Conservation (phyloP, 2,113 vertebrate species). For the Plotosus lineatus region DNA sequence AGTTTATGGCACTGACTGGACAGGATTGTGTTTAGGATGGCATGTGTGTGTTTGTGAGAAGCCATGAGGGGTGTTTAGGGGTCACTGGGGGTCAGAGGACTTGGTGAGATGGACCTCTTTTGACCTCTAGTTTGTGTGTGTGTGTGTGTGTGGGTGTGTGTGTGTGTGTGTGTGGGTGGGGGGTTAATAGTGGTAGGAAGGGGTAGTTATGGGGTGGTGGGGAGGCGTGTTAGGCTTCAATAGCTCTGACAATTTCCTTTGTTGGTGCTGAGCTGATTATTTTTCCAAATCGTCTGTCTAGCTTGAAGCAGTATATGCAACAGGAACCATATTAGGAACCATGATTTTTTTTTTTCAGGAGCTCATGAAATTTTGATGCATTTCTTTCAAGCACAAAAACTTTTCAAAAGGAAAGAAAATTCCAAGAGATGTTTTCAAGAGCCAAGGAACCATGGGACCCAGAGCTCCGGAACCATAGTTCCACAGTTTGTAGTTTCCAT, state of each 20-base stretch:
- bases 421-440: background rate
- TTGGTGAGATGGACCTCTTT: conserved; percentile 56
- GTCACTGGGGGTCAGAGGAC: conserved; percentile 61
- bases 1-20: conserved; percentile 68
- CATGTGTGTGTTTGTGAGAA: conserved; percentile 66
- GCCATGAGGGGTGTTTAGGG: conserved; percentile 61
- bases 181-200: background rate
- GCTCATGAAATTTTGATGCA: background rate
- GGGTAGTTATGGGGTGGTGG: no score
- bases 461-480: background rate
- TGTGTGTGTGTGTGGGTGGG: background rate
- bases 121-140: conserved; percentile 44
- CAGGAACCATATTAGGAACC: background rate
- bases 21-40: conserved; percentile 62
- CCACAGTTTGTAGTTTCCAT: background rate
- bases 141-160: conserved; percentile 13
- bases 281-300: no score
- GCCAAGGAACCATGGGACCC: background rate
- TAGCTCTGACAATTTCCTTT: background rate
- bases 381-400: background rate
- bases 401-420: background rate
- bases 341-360: background rate
- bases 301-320: no score
- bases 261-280: background rate
- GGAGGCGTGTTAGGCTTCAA: no score